A percentile compares a stretch with the other conserved stretches of the same genome.
Evolutionary conservation across 92 coral and sea anemone species (phyloP).

Genomic region (Porites divaricata): DNA sequence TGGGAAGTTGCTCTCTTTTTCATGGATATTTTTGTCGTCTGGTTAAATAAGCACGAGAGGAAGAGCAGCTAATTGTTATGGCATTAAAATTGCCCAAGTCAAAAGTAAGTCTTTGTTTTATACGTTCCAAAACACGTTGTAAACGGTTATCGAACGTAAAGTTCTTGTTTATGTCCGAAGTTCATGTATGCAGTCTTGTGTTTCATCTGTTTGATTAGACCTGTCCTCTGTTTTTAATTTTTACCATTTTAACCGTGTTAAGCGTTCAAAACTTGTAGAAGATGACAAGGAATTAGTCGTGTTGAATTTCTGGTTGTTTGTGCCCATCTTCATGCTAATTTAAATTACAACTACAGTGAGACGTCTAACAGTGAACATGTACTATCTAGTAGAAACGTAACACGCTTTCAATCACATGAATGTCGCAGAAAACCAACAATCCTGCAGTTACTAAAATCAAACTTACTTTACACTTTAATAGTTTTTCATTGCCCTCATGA

Average conservation of each 20-base stretch:
- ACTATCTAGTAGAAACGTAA: no score
- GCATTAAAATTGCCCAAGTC: conserved; percentile 36
- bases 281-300: not conserved
- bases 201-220: not conserved
- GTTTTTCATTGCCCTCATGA: no score
- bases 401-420: no score
- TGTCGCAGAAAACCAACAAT: no score
- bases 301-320: not conserved
- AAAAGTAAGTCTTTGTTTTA: conserved; percentile 5
- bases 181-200: not conserved
- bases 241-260: no score
- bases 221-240: not conserved
- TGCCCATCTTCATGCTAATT: not conserved
- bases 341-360: no score
- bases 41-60: not conserved
- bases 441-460: no score
- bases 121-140: not conserved
- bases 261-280: not conserved
- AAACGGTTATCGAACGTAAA: not conserved
- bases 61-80: not conserved
- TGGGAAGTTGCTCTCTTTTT: not conserved
- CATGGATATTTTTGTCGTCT: not conserved
- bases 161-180: not conserved
- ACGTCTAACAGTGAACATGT: no score
- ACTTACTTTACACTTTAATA: no score